Evolutionary conservation across 1,140 invertebrate genomes (phyloP).

Genomic region (Drosophila funebris): DNA sequence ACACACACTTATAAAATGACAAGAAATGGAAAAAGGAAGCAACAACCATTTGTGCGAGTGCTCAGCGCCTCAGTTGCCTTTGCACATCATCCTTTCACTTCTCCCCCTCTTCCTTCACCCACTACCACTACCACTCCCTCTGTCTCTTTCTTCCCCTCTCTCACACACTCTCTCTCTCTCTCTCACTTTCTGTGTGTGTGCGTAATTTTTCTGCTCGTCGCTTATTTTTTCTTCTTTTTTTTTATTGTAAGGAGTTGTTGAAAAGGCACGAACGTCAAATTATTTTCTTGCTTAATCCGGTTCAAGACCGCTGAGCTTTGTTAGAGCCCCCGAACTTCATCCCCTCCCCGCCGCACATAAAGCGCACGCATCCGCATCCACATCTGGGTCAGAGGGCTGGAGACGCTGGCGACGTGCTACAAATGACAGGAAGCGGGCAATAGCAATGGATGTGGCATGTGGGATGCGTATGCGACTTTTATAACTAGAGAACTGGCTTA

Average conservation of each 20-base stretch:
- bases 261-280: conserved; percentile 80
- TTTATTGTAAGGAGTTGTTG: conserved; percentile 49
- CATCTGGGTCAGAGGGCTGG: conserved; percentile 63
- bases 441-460: conserved; percentile 4
- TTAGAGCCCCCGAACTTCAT: conserved; percentile 16
- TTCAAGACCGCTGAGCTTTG: conserved; percentile 69
- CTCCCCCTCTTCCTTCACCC: neutral
- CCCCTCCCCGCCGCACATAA: too few relatives aligned
- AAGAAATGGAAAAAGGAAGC: conserved; percentile 43
- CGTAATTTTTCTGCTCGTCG: conserved; percentile 27
- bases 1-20: conserved; percentile 7
- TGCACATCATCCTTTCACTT: conserved; percentile 9
- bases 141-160: neutral
- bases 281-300: conserved; percentile 80
- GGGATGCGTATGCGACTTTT: neutral
- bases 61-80: conserved; percentile 7
- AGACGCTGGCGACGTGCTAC: conserved; percentile 41
- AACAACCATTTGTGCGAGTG: conserved; percentile 61
- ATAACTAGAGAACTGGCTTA: conserved; percentile 36
- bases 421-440: conserved; percentile 55
- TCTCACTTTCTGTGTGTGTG: neutral
- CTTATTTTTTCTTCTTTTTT: neutral
- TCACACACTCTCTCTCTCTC: neutral
- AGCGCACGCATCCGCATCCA: conserved; percentile 16
- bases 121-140: neutral